These are phyloP conservation scores for Idaea dimidiata DNA, from an alignment of 2,888 invertebrate species.

Conservation along the genomic window DNA sequence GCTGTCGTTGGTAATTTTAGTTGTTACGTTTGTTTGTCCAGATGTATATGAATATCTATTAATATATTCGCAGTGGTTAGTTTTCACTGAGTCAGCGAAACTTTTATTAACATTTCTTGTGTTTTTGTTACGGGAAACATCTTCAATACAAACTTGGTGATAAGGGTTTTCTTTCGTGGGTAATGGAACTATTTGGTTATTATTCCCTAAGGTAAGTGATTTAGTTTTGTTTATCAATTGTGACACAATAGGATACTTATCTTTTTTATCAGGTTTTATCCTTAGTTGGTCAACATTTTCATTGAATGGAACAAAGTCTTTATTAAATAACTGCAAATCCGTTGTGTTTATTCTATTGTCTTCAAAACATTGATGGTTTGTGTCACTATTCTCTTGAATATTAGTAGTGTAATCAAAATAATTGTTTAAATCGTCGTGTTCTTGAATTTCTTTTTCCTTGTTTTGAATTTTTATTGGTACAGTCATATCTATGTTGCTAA, in stretches of 20 bases:
- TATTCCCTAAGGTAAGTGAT: background rate
- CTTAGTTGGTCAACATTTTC: background rate
- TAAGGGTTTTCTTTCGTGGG: background rate
- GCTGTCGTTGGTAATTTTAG: slow-evolving; percentile 38
- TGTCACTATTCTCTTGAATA: background rate
- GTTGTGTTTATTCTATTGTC: background rate
- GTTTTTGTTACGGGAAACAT: background rate
- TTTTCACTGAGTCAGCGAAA: background rate
- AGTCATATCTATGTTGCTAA: background rate
- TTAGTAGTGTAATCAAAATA: background rate
- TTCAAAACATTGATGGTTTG: background rate
- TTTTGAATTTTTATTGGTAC: background rate
- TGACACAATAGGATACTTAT: background rate
- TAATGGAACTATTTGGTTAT: background rate
- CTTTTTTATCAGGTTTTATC: background rate
- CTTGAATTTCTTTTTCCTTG: background rate
- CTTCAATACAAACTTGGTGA: background rate
- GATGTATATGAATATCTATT: slow-evolving; percentile 46
- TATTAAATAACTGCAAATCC: background rate
- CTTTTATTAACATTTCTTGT: background rate
- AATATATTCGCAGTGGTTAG: slow-evolving; percentile 22
- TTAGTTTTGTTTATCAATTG: background rate
- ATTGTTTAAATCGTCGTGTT: background rate
- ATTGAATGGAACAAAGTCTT: background rate
- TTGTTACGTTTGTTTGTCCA: slow-evolving; percentile 47